These are phyloP conservation scores for Meteorus sp. DNA, from an alignment of 1,140 invertebrate species.

Conservation along the genomic window DNA sequence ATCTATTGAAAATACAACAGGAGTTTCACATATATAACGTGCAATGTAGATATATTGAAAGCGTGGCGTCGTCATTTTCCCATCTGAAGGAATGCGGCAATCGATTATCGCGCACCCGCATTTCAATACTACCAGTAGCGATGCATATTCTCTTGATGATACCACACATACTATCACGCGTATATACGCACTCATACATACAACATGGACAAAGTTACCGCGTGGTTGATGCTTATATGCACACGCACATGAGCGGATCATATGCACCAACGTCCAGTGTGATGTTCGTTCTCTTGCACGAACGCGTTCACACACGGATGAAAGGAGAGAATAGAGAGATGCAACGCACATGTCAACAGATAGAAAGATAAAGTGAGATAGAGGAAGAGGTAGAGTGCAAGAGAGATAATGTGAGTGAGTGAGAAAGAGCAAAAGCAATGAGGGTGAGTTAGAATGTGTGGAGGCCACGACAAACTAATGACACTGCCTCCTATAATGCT, in stretches of 20 bases:
- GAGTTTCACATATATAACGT: too few species aligned
- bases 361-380: background rate
- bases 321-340: slow-evolving; percentile 11
- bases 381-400: background rate
- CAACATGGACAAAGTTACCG: background rate
- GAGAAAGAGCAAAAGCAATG: background rate
- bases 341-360: too few species aligned
- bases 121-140: slow-evolving; percentile 51
- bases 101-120: slow-evolving; percentile 54
- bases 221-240: slow-evolving; percentile 15
- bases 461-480: slow-evolving; percentile 42
- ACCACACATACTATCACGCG: slow-evolving; percentile 1
- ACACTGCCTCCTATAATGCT: slow-evolving; percentile 48
- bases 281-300: slow-evolving; percentile 28
- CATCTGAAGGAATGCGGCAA: slow-evolving; percentile 53
- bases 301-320: slow-evolving; percentile 20
- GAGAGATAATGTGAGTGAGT: background rate
- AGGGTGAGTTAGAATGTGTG: background rate
- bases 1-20: too few species aligned
- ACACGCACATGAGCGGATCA: too few species aligned
- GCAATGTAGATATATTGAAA: slow-evolving; percentile 43
- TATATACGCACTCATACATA: slow-evolving; percentile 18
- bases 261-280: background rate
- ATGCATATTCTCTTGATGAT: slow-evolving; percentile 14
- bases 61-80: slow-evolving; percentile 34